Base-by-base conservation (phyloP, 92 coral and sea anemone species). In the Parazoanthus atlanticus region DNA sequence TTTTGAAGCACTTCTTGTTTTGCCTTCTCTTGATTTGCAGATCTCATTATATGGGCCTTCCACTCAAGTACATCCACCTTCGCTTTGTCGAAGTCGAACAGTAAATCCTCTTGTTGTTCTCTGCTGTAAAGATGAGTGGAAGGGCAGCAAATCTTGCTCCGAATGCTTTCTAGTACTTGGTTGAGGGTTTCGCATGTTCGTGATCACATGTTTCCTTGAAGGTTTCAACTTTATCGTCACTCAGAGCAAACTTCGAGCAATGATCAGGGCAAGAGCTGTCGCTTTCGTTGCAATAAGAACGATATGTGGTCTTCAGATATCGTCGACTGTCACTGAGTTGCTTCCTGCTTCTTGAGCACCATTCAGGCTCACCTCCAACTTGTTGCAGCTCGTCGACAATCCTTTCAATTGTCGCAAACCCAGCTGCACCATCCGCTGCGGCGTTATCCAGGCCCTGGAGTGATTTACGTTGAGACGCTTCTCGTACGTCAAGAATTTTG, bases 401-500 rank as follows among this genome's bases (percentile, higher is more conserved):
- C 90, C 75, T 82, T 47, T 86, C 84, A 16, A 91, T 84, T 17
- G 86, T 70, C 34, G 91, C 90, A 75, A 92, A 92, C 41, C 87
- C 97, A 80, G 93, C 91, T 8, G 93, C 86, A n/a, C 94, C 96
- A 79, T 94, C 94, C 67, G 96, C 88, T 28, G 96, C 93, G 29
- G 82, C 78, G 26, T 90, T 92, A 86, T 92, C 97, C 47, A 94
- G 73, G 10, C 97, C 95, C 33, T 82, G 90, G 66, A 92, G 85
- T 1, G 90, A 92, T 77, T 72, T 94, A 16, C 91, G 85, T 40
- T 94, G 91, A 8, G 93, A 90, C 1, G 97, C 94, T 84, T 92
- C 90, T 80, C 92, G 90, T 6, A 94, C 93, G 41, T 90, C 88
- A 36, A 93, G 88, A 88, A 90, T 88, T 77, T 85, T 71, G 72